These are phyloP conservation scores for Eristalis tenax DNA, from an alignment of 2,888 invertebrate species.

Conservation along the genomic window DNA sequence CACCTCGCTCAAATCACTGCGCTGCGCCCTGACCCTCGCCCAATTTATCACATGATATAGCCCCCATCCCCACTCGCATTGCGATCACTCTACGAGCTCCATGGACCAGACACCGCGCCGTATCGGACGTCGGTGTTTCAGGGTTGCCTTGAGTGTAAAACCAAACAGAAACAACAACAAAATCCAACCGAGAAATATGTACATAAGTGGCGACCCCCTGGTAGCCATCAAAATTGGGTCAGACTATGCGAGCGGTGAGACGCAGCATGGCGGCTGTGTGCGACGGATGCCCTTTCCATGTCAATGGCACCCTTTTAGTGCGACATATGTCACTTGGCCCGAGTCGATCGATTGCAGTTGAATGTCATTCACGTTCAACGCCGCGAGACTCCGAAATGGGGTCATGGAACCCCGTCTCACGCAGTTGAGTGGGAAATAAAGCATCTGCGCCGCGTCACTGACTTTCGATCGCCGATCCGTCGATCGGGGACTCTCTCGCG, in stretches of 20 bases:
- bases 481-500: slow-evolving; percentile 4
- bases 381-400: slow-evolving; percentile 35
- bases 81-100: slow-evolving; percentile 29
- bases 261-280: background rate
- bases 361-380: background rate
- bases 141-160: slow-evolving; percentile 44
- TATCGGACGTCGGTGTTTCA: background rate
- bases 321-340: slow-evolving; percentile 18
- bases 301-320: background rate
- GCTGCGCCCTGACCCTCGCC: slow-evolving; percentile 57
- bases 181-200: slow-evolving; percentile 19
- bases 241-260: background rate
- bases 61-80: slow-evolving; percentile 23
- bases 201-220: slow-evolving; percentile 5
- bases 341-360: background rate
- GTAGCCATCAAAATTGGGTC: slow-evolving; percentile 45
- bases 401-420: slow-evolving; percentile 37
- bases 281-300: background rate
- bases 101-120: slow-evolving; percentile 13
- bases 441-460: too few species aligned
- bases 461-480: background rate
- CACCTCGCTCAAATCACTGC: slow-evolving; percentile 38
- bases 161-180: background rate
- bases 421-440: background rate
- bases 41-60: slow-evolving; percentile 36